Base-by-base conservation (phyloP, 2,113 vertebrate genomes). In the Conger conger region DNA sequence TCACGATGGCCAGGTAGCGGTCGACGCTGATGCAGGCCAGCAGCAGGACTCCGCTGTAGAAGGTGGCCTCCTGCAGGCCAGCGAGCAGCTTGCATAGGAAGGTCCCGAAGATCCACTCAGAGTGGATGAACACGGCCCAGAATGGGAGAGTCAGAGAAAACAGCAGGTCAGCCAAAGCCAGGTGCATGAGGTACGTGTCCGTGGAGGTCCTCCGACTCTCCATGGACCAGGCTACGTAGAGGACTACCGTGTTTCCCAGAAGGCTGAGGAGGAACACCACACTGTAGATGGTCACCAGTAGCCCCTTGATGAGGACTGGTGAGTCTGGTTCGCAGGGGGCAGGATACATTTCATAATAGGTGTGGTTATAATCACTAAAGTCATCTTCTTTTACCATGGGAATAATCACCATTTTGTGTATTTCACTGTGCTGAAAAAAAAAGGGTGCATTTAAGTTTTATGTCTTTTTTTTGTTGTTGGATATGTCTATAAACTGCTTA, bases 1-100 rank as follows among this genome's bases (percentile, higher is more conserved):
- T 96, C 87, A 99, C 97, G 0, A 99, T 98, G 87, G 96, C 97
- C 85, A 97, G 89, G 92, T 97, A 97, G 76, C 97, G 96, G 84
- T 99, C 97, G 50, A 99, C 82, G 0, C 97, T 98, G 91, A 99
- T 98, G 91, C 95, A 97, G 0, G 93, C 97, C 91, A 99, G 91
- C 40, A 98, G 92, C 82, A 98, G 94, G 83, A 98, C 96, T 0
- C 97, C 92, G 0, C 96, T 91, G 86, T 98, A 98, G 53, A 97
- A 96, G 20, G 97, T 96, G 33, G 91, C 88, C 68, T 98, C 97
- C 89, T 97, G 96, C 45, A 98, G 82, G 80, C 96, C 88, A 0
- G 97, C 97, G 73, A 96, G 57, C 18, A 96, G 23, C 87, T 98
- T 99, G 92, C 97, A 98, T 87, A 95, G 86, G 88, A 88, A 0